Base-by-base conservation (phyloP, 2,888 invertebrate genomes). In the Drosophila peninsularis region DNA sequence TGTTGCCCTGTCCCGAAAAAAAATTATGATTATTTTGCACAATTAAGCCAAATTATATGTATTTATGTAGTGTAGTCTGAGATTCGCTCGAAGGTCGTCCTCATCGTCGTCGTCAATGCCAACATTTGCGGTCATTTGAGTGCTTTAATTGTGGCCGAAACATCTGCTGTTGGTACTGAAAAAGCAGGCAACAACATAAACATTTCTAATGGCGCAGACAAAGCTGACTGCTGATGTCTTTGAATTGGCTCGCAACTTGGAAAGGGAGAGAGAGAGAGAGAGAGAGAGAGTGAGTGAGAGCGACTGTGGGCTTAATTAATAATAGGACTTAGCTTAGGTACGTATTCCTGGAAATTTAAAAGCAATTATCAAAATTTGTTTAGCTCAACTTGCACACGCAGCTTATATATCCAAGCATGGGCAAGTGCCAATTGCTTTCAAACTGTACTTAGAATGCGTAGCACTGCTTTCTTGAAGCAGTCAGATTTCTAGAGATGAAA, bases 1-100 rank as follows among this genome's bases (percentile, higher is more conserved):
- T 39, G 42, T 34, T 55, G 62, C n/a, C 57, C 42, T 55, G 37
- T 50, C 62, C 57, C 54, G 63, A 45, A 67, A 24, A 65, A 81
- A 88, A 88, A 82, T 78, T 82, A 80, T 71, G 84, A 76, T 87
- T 87, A 87, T 87, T 78, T 75, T 71, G 60, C 63, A 71, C 82
- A 89, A 84, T 84, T 84, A 84, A 89, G 84, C 84, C 74, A 81
- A 85, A 87, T 80, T 71, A 70, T 66, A 75, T 64, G 42, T 71
- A 88, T 82, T 79, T 87, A 81, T 84, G 67, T 68, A 79, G 65
- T 73, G 66, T 62, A 56, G 61, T 68, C 74, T 56, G 68, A 73
- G 80, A 76, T 82, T 69, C 55, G 45, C 57, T 66, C 39, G 81
- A 82, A 87, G 81, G 81, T 81, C 80, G 70, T 34, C 67, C 47